Evolutionary conservation across 2,888 invertebrate genomes (phyloP), one percentile per base, ranked within the genome.

Genomic region (Yponomeuta sedellus): DNA sequence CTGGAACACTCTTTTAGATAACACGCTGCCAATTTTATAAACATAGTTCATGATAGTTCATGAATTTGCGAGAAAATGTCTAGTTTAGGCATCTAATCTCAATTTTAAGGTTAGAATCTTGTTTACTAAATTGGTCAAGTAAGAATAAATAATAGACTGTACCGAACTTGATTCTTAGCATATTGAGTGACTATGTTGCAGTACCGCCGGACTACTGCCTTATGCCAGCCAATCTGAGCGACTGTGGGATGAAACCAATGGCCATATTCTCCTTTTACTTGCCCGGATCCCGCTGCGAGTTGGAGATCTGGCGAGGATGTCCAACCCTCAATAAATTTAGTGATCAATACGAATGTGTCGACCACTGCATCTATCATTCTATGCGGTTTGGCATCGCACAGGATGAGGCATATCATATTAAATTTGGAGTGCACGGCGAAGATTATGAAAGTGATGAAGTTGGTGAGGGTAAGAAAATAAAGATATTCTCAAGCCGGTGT

Each of bases 271-370:
- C 75, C 1, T 87, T 85, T 72, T 84, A 85, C 75, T 79, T 80
- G 67, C 76, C 82, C 0, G 85, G 88, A 0, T 85, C 87, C 8
- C 73, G 86, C 0, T 88, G 88, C 62, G 87, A 86, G 70, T 66
- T 80, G 0, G 72, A 77, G 8, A 69, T 69, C 0, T 88, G 87
- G 86, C 69, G 79, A n/a, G 88, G 88, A 2, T 88, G 88, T 61
- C 82, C 85, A 0, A 83, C 86, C 0, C n/a, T 66, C 16, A 88
- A 88, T 71, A 81, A 71, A 64, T 88, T 87, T 64, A 70, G 73
- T 0, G 74, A 79, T 57, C 78, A 86, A 64, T 75, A 75, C 65
- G 67, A 72, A 0, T 88, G 88, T 16, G 16, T 12, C 44, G 44
- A 52, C 12, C 12, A 16, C 12, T 52, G 44, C 5, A 52, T 52